Base-by-base conservation (phyloP, 2,888 invertebrate species). In the Conistra vaccinii region DNA sequence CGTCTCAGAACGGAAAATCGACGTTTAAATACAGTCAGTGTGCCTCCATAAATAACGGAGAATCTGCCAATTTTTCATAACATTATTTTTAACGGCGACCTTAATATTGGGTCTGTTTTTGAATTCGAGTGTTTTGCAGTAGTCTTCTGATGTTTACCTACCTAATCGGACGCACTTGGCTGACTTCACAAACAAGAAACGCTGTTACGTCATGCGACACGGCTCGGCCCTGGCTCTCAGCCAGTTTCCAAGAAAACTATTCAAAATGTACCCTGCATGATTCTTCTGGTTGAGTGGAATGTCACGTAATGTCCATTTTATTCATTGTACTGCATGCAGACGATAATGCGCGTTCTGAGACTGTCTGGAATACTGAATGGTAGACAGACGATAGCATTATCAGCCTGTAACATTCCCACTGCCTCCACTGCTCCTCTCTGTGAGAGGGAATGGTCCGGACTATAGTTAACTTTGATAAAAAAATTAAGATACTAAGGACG, bases 241-340 rank as follows among this genome's bases (percentile, higher is more conserved):
- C 83, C 83, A 83, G 69, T 65, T 82, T 61, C 14, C 60, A 58
- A 73, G 78, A 78, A 82, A 82, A 83, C 85, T 83, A 73, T 83
- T 85, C 78, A 77, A 70, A 76, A 78, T 60, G 62, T 60, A 55
- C 66, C 78, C 58, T 61, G 73, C 78, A 85, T 83, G 78, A 83
- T 73, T 77, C 17, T 76, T 72, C 51, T 76, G 62, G 71, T 51
- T 71, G 55, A 73, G 67, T 69, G 53, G 71, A 74, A 78, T 60
- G 79, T 72, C 71, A 69, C 86, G 69, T 73, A 74, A 85, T 66
- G 69, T 17, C 62, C 58, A 73, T 83, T 78, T 78, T 83, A 83
- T 83, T 83, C 86, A 83, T 74, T 78, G 79, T 73, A 42, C 23
- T 72, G 78, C 48, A 85, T 65, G 58, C 85, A 69, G 68, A 77